Evolutionary conservation across 1,140 invertebrate species (phyloP).

Genomic region (Coelopa frigida): DNA sequence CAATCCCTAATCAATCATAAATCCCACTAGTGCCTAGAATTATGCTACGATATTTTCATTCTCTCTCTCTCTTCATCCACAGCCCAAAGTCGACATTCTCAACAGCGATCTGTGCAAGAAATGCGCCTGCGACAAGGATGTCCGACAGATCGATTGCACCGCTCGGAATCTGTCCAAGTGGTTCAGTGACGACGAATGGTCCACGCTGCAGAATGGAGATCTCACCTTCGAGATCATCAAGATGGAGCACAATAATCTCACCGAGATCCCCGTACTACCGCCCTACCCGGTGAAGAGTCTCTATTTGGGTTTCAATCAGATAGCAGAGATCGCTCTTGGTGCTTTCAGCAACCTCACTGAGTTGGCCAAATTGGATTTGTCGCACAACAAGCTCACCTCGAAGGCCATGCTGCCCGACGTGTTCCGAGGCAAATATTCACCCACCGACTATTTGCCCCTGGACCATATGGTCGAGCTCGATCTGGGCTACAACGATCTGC

Average conservation of each 20-base stretch:
- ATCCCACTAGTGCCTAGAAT: too few relatives aligned
- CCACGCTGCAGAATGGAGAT: conserved; percentile 37
- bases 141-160: conserved; percentile 34
- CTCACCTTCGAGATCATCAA: conserved; percentile 38
- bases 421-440: conserved; percentile 57
- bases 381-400: conserved; percentile 56
- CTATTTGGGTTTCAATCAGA: conserved; percentile 49
- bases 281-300: conserved; percentile 45
- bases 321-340: conserved; percentile 51
- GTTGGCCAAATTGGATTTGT: conserved; percentile 59
- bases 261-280: conserved; percentile 28
- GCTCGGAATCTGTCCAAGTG: conserved; percentile 22
- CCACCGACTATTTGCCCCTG: conserved; percentile 54
- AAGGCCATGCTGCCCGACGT: conserved; percentile 52
- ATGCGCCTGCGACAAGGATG: conserved; percentile 26
- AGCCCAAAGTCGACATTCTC: conserved; percentile 14
- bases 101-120: conserved; percentile 33
- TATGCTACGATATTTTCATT: neutral
- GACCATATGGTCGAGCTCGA: conserved; percentile 53
- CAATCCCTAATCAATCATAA: too few relatives aligned
- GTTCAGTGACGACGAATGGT: conserved; percentile 41
- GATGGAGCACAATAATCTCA: conserved; percentile 33
- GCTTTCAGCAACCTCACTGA: conserved; percentile 58
- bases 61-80: conserved; percentile 4
- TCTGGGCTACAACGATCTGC: conserved; percentile 58